Base-by-base conservation (phyloP, 1,140 invertebrate genomes). In the Bombus pyrosoma region DNA sequence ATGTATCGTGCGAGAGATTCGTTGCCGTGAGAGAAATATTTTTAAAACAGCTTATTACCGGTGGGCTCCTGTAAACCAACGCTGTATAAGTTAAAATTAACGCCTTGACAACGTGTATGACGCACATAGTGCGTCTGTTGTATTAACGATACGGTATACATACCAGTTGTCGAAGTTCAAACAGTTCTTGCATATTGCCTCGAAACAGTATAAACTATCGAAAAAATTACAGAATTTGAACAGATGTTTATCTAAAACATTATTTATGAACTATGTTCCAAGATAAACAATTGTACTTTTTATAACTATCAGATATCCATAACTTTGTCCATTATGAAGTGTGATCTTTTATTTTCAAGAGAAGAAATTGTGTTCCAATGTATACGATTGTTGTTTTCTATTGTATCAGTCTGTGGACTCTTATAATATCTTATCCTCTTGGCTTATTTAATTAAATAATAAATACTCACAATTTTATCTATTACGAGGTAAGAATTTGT, bases 41-140 rank as follows among this genome's bases (percentile, higher is more conserved):
- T 81, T 74, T 81, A 74, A 81, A 81, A 62, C 39, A 5, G 68
- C 79, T 62, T 74, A 74, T 81, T 81, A 62, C 69, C 69, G 69
- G 10, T 81, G 22, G 8, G 32, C 39, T 41, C 25, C 69, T 43
- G 37, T 43, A 74, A 81, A 74, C 69, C n/a, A 41, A 73, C 15
- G 25, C 74, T 74, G 53, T 64, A 62, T 37, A 73, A 74, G 69
- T 81, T 73, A 81, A 81, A 81, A 74, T 64, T 74, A 81, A 81
- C 69, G 2, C 10, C 53, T 74, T 43, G 80, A 81, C 69, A 74
- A 81, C 80, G 68, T 32, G 74, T 39, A 72, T 81, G 80, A 81
- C 80, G 80, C 69, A 73, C n/a, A 69, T 57, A 15, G 5, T 62
- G n/a, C 37, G 59, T 6, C n/a, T 32, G 68, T 59, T 81, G 4